Evolutionary conservation across 2,797 vertebrate species (phyloP), one percentile per base, ranked within the genome.

Genomic region (Bradypodion pumilum): DNA sequence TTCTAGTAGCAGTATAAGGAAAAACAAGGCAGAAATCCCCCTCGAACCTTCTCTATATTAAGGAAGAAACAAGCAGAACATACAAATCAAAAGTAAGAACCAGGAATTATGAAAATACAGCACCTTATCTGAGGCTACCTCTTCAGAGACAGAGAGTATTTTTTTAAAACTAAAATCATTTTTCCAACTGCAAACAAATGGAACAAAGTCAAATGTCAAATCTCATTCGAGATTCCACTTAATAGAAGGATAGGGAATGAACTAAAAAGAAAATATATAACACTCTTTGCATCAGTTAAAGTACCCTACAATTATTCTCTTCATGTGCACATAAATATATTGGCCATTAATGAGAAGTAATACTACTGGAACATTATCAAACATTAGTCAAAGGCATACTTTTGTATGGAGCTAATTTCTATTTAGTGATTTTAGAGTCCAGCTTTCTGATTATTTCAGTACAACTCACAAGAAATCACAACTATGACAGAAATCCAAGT

Each of bases 391-490:
- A 56, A 56, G 2, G 19, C 13, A 56, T 56, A 56, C 16, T 56
- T 56, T 56, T 56, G 52, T 56, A 21, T 56, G 2, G 16, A 56
- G 15, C 52, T 56, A 19, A n/a, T n/a, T n/a, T 56, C 19, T 56
- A 56, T n/a, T n/a, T n/a, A 81, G 46, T 35, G 80, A 72, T 87
- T 75, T 91, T 78, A 81, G 74, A 73, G 89, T 93, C 91, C 85
- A 72, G 82, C 85, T 91, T 84, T 91, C 92, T 90, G 89, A 90
- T 85, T 87, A 91, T 87, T 73, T 77, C 75, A 73, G 63, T 84
- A 86, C 91, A 93, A 84, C 86, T 87, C 86, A 93, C 92, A 85
- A 80, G 81, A 94, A 92, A 90, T 87, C 86, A 84, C 88, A 94
- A 42, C 37, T 27, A 89, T 85, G 78, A 90, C 92, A 92, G 77